Base-by-base conservation (phyloP, 2,888 invertebrate species). In the Cephonodes hylas region DNA sequence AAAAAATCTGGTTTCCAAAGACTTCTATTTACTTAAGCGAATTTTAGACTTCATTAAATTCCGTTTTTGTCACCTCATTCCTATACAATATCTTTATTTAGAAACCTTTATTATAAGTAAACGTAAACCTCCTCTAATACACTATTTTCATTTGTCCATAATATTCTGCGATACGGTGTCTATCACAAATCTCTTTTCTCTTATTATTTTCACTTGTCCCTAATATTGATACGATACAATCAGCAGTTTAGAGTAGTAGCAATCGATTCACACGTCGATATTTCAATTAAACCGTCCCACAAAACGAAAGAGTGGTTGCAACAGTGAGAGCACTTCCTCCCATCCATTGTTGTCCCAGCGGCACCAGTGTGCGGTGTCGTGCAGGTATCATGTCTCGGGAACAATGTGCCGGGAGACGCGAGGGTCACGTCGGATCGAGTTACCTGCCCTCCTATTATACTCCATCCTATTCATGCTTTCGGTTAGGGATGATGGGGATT, bases 361-460 rank as follows among this genome's bases (percentile, higher is more conserved):
- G 45, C 45, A 7, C 23, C 31, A 8, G 53, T 68, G 66, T 63
- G 63, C 60, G 68, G 68, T 65, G 34, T 62, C 71, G 69, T n/a
- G n/a, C 70, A 72, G 77, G 81, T 84, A 83, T 85, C 79, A 79
- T 79, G 73, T 79, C 68, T 65, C 78, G 75, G 76, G 75, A 79
- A 82, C 76, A 81, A 78, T 77, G 67, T 69, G 69, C 77, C 75
- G 76, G 70, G 74, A 71, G 74, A 63, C 63, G 66, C 69, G 72
- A 74, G 76, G 79, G 81, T 83, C 83, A 84, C 78, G 81, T 82
- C 73, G 72, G 77, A 82, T 86, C 80, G 71, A 69, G 81, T 86
- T 85, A 83, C 86, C 81, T 84, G 77, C 63, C 64, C 73, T 67
- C 63, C 66, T 74, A 74, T 81, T 83, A 81, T 85, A 80, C 84